Percentiles rank a stretch among this genome's conserved stretches.
These are phyloP conservation scores for Mastigias papua DNA, from an alignment of 30 jellyfish, hydroid and myxozoan genomes.

Conservation along the genomic window DNA sequence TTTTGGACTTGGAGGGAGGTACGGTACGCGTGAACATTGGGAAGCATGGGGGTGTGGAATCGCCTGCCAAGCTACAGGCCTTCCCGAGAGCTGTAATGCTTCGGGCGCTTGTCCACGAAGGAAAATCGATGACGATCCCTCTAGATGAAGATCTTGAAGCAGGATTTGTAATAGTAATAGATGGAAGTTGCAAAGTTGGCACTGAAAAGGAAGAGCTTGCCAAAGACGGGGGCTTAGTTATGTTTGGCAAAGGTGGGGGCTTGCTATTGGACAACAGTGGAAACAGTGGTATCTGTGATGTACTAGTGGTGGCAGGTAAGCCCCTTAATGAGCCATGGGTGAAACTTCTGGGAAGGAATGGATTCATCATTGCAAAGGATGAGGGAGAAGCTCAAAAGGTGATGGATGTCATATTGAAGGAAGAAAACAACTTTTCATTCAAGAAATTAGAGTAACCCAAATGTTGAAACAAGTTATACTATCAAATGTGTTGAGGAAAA, in stretches of 20 bases:
- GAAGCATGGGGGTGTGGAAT: constrained; percentile 53
- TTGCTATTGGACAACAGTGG: constrained; percentile 32
- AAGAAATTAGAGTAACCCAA: background rate
- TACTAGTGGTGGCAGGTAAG: constrained; percentile 53
- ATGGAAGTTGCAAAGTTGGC: constrained; percentile 58
- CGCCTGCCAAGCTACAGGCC: constrained; percentile 51
- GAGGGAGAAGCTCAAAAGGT: constrained; percentile 47
- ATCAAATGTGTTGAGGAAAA: too few relatives aligned
- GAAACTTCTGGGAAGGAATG: constrained; percentile 60
- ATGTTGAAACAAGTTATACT: too few relatives aligned
- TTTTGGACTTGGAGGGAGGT: constrained; percentile 55
- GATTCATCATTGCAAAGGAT: constrained; percentile 54
- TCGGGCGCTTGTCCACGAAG: constrained; percentile 46
- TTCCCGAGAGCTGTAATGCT: constrained; percentile 61
- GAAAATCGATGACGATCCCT: constrained; percentile 47
- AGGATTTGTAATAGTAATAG: constrained; percentile 43
- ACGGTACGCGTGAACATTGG: constrained; percentile 40
- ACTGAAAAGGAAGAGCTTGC: constrained; percentile 35
- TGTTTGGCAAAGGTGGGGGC: constrained; percentile 48
- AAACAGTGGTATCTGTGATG: constrained; percentile 35
- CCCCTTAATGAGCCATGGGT: constrained; percentile 69
- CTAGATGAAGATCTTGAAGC: constrained; percentile 47
- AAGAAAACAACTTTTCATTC: constrained; percentile 27
- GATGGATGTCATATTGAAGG: constrained; percentile 33
- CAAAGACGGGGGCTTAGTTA: constrained; percentile 18